Percentiles rank a stretch among this genome's conserved stretches.
Evolutionary conservation across 2,888 invertebrate species (phyloP).

Genomic region (Drosophila greeni): DNA sequence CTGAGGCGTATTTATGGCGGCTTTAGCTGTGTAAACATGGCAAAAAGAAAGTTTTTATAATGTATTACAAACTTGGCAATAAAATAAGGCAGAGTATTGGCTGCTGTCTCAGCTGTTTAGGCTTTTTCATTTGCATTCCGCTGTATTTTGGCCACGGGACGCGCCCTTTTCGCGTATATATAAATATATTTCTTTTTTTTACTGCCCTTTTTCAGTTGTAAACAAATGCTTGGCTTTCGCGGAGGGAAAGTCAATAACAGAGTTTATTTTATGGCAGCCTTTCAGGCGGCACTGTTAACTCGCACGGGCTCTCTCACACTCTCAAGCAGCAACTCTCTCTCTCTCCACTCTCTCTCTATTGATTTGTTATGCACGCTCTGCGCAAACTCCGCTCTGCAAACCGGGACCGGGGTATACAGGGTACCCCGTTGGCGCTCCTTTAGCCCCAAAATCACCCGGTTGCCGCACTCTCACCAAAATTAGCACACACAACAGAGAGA

Average conservation of each 20-base stretch:
- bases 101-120: slow-evolving; percentile 24
- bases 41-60: slow-evolving; percentile 43
- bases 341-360: slow-evolving; percentile 44
- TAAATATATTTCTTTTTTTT: background rate
- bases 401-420: slow-evolving; percentile 34
- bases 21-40: slow-evolving; percentile 50
- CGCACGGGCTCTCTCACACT: background rate
- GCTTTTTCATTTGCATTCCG: slow-evolving; percentile 40
- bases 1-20: slow-evolving; percentile 21
- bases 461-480: slow-evolving; percentile 23
- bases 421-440: slow-evolving; percentile 2
- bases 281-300: slow-evolving; percentile 63
- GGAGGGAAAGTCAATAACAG: slow-evolving; percentile 46
- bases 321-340: background rate
- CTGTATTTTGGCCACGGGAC: slow-evolving; percentile 42
- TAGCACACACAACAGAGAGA: slow-evolving; percentile 40
- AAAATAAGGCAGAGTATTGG: background rate
- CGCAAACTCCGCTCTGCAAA: slow-evolving; percentile 50
- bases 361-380: slow-evolving; percentile 59
- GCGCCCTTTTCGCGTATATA: slow-evolving; percentile 54
- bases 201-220: slow-evolving; percentile 42
- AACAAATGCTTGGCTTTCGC: slow-evolving; percentile 51
- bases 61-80: slow-evolving; percentile 44
- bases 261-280: slow-evolving; percentile 63
- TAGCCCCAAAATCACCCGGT: slow-evolving; percentile 20